These are phyloP conservation scores for Picus viridis DNA, from an alignment of 2,797 vertebrate genomes.

Conservation along the genomic window DNA sequence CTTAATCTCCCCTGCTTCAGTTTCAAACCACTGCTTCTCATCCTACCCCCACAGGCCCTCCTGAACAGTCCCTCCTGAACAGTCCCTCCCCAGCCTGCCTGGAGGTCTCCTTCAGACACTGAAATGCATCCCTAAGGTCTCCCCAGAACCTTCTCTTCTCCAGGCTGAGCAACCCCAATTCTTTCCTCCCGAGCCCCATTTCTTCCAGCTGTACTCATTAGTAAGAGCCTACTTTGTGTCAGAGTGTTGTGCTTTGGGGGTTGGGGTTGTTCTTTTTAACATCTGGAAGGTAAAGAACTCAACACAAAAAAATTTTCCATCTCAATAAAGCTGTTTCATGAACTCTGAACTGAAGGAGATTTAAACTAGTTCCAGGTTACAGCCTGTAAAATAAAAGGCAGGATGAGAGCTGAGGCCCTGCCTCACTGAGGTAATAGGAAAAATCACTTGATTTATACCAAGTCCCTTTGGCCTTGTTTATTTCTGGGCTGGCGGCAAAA, in stretches of 20 bases:
- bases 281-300: neutral
- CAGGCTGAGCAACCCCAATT: no score
- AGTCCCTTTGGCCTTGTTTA: slow-evolving; percentile 22
- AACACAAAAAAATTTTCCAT: neutral
- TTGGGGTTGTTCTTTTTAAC: neutral
- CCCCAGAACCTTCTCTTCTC: no score
- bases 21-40: no score
- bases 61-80: no score
- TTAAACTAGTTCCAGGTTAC: slow-evolving; percentile 31
- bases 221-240: neutral
- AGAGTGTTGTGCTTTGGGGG: neutral
- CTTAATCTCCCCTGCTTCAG: no score
- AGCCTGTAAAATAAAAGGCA: slow-evolving; percentile 13
- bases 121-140: no score
- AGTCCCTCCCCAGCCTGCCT: no score
- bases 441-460: slow-evolving; percentile 17
- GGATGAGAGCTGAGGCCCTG: neutral
- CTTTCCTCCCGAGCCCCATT: no score
- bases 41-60: no score
- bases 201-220: neutral
- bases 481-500: slow-evolving; percentile 21
- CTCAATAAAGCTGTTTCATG: neutral
- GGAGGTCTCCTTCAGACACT: no score
- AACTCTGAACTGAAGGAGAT: neutral
- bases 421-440: slow-evolving; percentile 2